Conservation (phyloP, 2,797 vertebrate genomes). For the Phylloscopus collybita region DNA sequence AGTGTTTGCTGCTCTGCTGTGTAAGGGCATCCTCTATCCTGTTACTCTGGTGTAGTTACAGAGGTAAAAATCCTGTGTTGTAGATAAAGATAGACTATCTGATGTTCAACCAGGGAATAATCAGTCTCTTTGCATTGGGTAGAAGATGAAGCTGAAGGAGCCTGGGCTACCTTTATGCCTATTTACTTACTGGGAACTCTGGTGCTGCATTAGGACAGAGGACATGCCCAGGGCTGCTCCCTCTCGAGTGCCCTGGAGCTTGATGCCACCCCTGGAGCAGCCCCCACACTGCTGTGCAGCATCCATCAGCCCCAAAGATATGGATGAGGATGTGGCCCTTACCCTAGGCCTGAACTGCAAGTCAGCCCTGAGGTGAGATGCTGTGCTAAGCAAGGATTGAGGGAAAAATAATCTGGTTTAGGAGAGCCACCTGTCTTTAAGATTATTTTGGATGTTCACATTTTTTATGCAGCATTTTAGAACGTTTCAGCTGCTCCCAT, state of each 20-base stretch:
- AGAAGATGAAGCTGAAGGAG: background rate
- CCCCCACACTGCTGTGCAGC: background rate
- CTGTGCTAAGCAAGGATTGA: background rate
- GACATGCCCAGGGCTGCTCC: background rate
- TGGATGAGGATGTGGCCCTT: background rate
- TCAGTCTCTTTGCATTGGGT: background rate
- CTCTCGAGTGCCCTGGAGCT: background rate
- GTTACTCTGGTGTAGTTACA: background rate
- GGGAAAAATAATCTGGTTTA: background rate
- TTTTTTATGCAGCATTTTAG: slow-evolving; percentile 41
- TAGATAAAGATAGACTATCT: background rate
- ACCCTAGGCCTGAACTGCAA: background rate
- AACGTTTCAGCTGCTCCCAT: background rate
- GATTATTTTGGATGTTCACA: background rate
- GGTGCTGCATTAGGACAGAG: background rate
- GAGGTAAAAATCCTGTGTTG: background rate
- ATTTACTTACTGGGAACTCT: background rate
- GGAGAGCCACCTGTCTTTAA: background rate
- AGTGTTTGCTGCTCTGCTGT: background rate
- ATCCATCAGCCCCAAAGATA: background rate
- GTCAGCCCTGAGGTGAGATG: background rate
- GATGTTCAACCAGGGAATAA: background rate
- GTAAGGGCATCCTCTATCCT: background rate
- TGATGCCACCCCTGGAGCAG: background rate
- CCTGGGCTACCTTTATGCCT: background rate